These are phyloP conservation scores for Lamprotornis superbus DNA, from an alignment of 2,113 vertebrate species.

Conservation along the genomic window DNA sequence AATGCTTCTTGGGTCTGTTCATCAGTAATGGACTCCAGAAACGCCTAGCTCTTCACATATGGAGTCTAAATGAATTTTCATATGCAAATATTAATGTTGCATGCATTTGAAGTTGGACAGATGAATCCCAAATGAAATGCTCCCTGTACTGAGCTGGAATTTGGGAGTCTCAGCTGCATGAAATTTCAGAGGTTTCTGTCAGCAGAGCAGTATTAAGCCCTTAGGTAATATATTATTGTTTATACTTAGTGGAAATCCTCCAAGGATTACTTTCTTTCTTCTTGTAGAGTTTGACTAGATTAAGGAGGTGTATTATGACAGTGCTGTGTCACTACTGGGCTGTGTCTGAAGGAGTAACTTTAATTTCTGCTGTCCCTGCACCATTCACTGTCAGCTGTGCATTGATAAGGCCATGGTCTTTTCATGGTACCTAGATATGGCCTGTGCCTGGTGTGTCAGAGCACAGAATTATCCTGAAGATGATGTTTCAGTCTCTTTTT, in stretches of 20 bases:
- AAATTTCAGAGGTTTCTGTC: not conserved
- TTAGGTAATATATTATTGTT: slow-evolving; percentile 25
- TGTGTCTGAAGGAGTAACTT: not conserved
- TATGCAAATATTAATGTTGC: not conserved
- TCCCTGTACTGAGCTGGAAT: not conserved
- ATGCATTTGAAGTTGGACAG: not conserved
- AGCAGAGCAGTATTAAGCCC: not conserved
- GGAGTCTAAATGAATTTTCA: not conserved
- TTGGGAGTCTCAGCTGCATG: not conserved
- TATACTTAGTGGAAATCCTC: slow-evolving; percentile 10
- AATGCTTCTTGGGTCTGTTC: not conserved
- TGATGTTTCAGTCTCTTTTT: not conserved
- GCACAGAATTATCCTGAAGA: not conserved
- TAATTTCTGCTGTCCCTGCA: not conserved
- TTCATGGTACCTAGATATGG: not conserved
- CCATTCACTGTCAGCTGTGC: accelerated
- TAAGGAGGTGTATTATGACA: slow-evolving; percentile 2
- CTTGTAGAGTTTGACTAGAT: not conserved
- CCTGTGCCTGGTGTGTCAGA: not conserved
- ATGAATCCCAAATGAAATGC: not conserved
- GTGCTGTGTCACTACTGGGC: not conserved
- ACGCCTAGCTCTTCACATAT: not conserved
- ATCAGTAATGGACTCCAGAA: not conserved
- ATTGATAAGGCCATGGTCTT: not conserved
- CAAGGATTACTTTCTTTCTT: not conserved